These are phyloP conservation scores for Pandemis corylana DNA, from an alignment of 2,888 invertebrate species.

Conservation along the genomic window DNA sequence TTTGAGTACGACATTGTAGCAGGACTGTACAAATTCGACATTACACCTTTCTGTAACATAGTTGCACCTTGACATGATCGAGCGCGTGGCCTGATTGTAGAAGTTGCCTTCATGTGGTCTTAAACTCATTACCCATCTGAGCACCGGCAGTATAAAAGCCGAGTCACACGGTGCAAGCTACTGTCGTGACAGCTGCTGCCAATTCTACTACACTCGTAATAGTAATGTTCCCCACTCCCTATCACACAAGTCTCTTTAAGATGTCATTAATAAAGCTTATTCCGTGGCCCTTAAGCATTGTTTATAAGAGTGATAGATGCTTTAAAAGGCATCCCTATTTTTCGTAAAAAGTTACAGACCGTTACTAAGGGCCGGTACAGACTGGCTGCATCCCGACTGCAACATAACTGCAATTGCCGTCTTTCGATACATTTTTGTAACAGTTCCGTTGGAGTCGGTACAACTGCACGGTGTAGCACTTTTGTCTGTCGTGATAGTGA, in stretches of 20 bases:
- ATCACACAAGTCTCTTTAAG: background rate
- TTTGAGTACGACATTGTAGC: background rate
- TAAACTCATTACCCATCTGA: background rate
- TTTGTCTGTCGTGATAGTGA: too few relatives aligned
- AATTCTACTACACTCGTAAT: background rate
- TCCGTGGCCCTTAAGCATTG: too few relatives aligned
- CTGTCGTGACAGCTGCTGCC: background rate
- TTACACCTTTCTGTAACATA: constrained; percentile 5
- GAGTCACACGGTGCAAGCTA: background rate
- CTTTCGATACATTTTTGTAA: too few relatives aligned
- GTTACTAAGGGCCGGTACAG: too few relatives aligned
- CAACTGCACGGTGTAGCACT: too few relatives aligned
- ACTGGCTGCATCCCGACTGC: too few relatives aligned
- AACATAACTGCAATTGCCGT: too few relatives aligned
- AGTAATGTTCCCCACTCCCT: background rate
- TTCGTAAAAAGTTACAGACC: too few relatives aligned
- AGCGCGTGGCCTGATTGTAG: background rate
- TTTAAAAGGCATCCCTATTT: too few relatives aligned
- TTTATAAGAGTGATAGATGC: too few relatives aligned
- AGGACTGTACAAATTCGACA: background rate
- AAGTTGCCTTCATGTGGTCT: constrained; percentile 8
- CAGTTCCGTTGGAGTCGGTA: too few relatives aligned
- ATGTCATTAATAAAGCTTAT: too few relatives aligned
- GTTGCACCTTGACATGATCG: background rate
- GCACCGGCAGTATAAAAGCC: background rate